phyloP scores from a whole-genome alignment of 2,113 vertebrate species.

The Dinomys branickii region DNA sequence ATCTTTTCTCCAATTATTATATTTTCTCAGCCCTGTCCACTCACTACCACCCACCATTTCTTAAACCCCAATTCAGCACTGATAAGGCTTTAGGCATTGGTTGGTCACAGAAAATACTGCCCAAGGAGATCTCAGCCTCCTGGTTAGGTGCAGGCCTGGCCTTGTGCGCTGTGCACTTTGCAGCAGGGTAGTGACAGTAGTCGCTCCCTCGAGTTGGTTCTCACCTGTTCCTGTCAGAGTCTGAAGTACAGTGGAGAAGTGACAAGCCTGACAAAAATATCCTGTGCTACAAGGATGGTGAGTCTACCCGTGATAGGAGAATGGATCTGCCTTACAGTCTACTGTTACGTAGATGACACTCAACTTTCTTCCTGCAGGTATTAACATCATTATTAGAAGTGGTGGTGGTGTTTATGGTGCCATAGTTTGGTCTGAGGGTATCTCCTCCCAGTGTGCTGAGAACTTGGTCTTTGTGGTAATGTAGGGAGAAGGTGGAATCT shows the following conservation, averaged over 20 bases:
- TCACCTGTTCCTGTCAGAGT: not conserved
- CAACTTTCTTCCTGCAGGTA: not conserved
- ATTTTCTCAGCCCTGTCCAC: not conserved
- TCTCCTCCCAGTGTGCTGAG: not conserved
- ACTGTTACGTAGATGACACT: not conserved
- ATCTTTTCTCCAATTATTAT: not conserved
- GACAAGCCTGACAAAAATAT: not conserved
- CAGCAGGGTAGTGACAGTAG: not conserved
- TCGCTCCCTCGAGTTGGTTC: not conserved
- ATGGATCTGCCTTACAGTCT: not conserved
- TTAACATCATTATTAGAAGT: not conserved
- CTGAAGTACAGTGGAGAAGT: not conserved
- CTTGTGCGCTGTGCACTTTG: fast-evolving
- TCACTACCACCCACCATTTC: not conserved
- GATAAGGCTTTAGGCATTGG: not conserved
- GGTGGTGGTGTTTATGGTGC: not conserved
- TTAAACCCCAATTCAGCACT: not conserved
- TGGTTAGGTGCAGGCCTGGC: not conserved
- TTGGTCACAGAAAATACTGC: fast-evolving
- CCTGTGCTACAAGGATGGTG: not conserved
- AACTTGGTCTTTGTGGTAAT: not conserved
- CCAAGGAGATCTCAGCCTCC: not conserved
- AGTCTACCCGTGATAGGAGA: not conserved
- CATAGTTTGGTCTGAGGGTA: not conserved
- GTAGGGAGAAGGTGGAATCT: not conserved